Evolutionary conservation across 2,113 vertebrate species (phyloP), one percentile per base, ranked within the genome.

Genomic region (Sylvilagus bachmani): DNA sequence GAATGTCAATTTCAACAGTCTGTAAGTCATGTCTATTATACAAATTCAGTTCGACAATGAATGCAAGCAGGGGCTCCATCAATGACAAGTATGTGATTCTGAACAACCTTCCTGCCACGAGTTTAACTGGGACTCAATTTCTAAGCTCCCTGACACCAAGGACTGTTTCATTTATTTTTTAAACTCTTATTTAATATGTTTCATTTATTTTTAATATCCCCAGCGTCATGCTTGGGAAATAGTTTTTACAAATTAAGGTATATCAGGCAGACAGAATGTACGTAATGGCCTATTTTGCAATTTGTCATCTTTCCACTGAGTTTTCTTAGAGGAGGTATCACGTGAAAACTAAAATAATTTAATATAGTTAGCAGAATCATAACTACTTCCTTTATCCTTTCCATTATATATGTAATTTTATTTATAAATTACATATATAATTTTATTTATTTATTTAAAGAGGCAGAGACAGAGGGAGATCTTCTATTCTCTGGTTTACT

Each of bases 241-340:
- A 64, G 29, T 51, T 85, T 86, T 89, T 58, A 71, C 78, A 86
- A 81, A 92, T 70, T 83, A 62, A 92, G 19, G 87, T 64, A n/a
- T 64, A 75, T 55, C 38, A 66, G 13, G 36, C 51, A 80, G 58
- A 84, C 2, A 95, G n/a, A 62, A 44, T 44, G 44, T 44, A 71
- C 2, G 80, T 38, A 84, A 69, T 6, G 44, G 19, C 29, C 25
- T 82, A 55, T 92, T 82, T 89, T 67, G 71, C 22, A 73, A 86
- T 74, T 38, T 86, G n/a, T 51, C n/a, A 81, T 33, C 3, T 81
- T 73, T 53, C 66, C 55, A 75, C 53, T 90, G 81, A 80, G 17
- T 80, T 94, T 94, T 92, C 49, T 53, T 58, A 31, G 55, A 36
- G 38, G 71, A 51, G 31, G 7, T 11, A 67, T 79, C 53, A 33